Evolutionary conservation across 2,888 invertebrate genomes (phyloP), one percentile per base, ranked within the genome.

Genomic region (Synanthedon vespiformis): DNA sequence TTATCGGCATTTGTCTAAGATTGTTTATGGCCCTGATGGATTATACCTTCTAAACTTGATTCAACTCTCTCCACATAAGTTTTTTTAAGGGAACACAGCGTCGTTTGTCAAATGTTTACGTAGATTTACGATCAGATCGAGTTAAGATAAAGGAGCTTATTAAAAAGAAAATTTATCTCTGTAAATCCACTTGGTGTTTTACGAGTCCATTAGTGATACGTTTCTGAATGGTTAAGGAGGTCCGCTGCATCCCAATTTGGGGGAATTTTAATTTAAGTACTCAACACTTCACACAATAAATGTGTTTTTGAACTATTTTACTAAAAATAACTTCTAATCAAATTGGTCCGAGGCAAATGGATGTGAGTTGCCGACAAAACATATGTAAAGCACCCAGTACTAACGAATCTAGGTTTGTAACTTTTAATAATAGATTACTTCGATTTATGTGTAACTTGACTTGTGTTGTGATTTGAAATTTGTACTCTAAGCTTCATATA

Each of bases 11-110:
- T 77, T 74, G 76, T 77, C 72, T 65, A 68, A 72, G 69, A 78
- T 81, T 80, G 80, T 86, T 86, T 86, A 85, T 74, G 67, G 74
- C 71, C 68, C 62, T 71, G 72, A 72, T 67, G 83, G 79, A 80
- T 85, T 80, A 48, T 48, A 82, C 79, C 63, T 74, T 70, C 74
- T 72, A 34, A 34, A 34, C 34, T 72, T 82, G 85, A 86, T 85
- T 85, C 85, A 87, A 85, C 80, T 70, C 66, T 72, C 70, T 75
- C 75, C 68, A 68, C 71, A 70, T 70, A 71, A 76, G 78, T 81
- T 80, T 75, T 74, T 75, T 64, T 56, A 64, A 16, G 70, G 67
- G 68, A 73, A 72, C 65, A 69, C 68, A 67, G 62, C 59, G 12
- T 50, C 50, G 65, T 73, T 77, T 77, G 72, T 80, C 79, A 81